Percentiles rank a stretch among this genome's conserved stretches.
phyloP scores from a whole-genome alignment of 37 sponge, comb jelly and placozoan genomes.

The Beroe forskalii region DNA sequence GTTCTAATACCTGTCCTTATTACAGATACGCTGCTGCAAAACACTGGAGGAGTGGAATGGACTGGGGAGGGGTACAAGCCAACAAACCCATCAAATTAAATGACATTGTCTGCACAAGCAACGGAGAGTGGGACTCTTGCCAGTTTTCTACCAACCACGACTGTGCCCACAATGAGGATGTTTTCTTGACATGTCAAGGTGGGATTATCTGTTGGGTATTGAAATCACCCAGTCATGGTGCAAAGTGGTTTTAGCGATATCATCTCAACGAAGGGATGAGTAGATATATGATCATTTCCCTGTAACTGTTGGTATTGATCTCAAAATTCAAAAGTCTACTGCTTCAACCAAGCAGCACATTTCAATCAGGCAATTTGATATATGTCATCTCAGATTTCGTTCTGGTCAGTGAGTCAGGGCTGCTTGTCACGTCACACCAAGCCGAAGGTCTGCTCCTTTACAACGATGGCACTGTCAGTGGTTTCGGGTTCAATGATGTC shows the following conservation, averaged over 20 bases:
- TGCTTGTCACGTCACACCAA: not conserved
- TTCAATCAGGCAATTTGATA: no score
- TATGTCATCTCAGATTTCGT: not conserved
- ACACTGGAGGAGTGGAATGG: not conserved
- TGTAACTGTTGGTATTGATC: no score
- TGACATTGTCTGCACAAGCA: not conserved
- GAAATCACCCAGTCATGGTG: no score
- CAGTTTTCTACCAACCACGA: not conserved
- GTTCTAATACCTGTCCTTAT: no score
- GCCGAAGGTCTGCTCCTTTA: not conserved
- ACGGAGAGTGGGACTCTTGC: not conserved
- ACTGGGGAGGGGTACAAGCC: not conserved
- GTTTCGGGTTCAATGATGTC: not conserved
- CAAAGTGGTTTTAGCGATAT: no score
- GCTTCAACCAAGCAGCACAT: no score
- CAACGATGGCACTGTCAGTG: not conserved
- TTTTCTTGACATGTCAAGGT: slow-evolving; percentile 28
- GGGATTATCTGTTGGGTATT: no score
- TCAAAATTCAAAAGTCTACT: no score
- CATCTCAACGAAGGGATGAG: no score
- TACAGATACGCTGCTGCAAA: not conserved
- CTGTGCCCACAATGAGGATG: slow-evolving; percentile 24
- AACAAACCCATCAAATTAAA: not conserved
- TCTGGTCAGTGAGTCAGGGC: not conserved
- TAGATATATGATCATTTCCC: no score